Evolutionary conservation across 2,888 invertebrate genomes (phyloP).

Genomic region (Lasius platythorax): DNA sequence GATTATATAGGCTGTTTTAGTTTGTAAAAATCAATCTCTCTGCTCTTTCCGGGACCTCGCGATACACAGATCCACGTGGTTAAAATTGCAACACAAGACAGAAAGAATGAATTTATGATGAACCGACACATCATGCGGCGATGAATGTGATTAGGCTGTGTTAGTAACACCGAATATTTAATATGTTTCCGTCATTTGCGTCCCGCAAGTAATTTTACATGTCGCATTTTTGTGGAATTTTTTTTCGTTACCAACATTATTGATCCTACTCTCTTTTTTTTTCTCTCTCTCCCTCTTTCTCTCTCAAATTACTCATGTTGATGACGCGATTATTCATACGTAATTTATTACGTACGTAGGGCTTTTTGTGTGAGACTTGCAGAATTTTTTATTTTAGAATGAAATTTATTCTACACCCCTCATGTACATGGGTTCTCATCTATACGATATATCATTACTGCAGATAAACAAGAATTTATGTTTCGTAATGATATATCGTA

Average conservation of each 20-base stretch:
- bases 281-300: background rate
- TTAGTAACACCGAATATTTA: slow-evolving; percentile 33
- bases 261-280: background rate
- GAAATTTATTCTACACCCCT: slow-evolving; percentile 20
- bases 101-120: slow-evolving; percentile 30
- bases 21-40: background rate
- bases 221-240: background rate
- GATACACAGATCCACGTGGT: background rate
- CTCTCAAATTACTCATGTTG: slow-evolving; percentile 35
- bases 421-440: background rate
- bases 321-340: slow-evolving; percentile 28
- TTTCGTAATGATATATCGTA: slow-evolving; percentile 22
- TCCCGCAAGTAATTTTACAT: background rate
- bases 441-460: slow-evolving; percentile 16
- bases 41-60: slow-evolving; percentile 5
- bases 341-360: slow-evolving; percentile 2
- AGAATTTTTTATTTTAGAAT: slow-evolving; percentile 3
- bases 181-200: background rate
- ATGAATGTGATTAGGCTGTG: slow-evolving; percentile 27
- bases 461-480: slow-evolving; percentile 37
- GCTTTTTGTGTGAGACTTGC: background rate
- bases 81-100: slow-evolving; percentile 30
- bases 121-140: slow-evolving; percentile 29
- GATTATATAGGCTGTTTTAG: background rate
- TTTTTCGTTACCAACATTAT: slow-evolving; percentile 9